phyloP scores from a whole-genome alignment of 2,888 invertebrate genomes.

The Gnatocerus cornutus region DNA sequence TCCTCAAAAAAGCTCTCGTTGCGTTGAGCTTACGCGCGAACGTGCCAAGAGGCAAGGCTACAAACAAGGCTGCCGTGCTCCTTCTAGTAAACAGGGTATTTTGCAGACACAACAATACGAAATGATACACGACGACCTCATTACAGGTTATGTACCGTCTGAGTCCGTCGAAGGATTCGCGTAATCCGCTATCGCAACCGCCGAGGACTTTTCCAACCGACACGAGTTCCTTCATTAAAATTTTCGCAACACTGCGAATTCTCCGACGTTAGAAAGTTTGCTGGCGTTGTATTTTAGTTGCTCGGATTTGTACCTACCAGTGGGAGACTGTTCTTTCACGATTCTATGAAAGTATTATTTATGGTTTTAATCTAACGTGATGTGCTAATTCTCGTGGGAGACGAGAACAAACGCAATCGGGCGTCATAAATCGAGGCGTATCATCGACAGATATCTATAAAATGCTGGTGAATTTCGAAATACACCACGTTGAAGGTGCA shows the following conservation, averaged over 20 bases:
- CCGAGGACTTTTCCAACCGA: constrained; percentile 1
- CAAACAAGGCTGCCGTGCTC: constrained; percentile 33
- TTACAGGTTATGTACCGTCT: constrained; percentile 62
- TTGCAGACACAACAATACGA: constrained; percentile 42
- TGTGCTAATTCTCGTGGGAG: constrained; percentile 30
- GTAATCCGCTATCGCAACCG: constrained; percentile 18
- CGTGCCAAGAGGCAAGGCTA: constrained; percentile 30
- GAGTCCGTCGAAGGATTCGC: constrained; percentile 35
- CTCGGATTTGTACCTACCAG: not conserved
- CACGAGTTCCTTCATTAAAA: constrained; percentile 1
- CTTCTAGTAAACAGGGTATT: constrained; percentile 36
- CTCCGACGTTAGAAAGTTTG: constrained; percentile 5
- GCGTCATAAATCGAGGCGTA: constrained; percentile 16
- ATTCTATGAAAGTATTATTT: constrained; percentile 24
- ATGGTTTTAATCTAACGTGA: constrained; percentile 7
- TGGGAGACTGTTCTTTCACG: constrained; percentile 8
- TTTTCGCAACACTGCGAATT: constrained; percentile 6
- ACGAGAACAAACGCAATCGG: constrained; percentile 21
- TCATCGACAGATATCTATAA: not conserved
- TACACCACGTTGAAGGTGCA: too few relatives aligned
- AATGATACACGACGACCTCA: constrained; percentile 57
- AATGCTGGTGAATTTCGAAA: too few relatives aligned
- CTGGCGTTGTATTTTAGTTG: not conserved
- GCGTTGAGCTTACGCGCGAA: constrained; percentile 6
- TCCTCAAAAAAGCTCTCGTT: not conserved